Conservation (phyloP, 1,140 invertebrate species). For the Ips typographus region DNA sequence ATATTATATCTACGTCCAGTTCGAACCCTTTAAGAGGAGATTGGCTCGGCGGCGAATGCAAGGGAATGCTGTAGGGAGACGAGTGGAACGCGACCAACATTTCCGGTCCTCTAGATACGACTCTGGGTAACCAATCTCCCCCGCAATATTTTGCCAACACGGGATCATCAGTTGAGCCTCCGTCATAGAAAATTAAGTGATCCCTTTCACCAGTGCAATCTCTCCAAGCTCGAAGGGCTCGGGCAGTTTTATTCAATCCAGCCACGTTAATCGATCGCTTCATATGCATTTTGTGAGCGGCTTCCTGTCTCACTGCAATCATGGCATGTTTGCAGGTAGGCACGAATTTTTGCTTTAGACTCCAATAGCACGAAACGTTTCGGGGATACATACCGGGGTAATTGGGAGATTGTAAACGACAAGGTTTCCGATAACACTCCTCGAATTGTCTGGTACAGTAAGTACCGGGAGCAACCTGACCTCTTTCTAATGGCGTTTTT, state of each 20-base stretch:
- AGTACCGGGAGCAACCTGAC: conserved; percentile 78
- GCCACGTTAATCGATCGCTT: conserved; percentile 64
- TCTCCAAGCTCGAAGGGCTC: conserved; percentile 73
- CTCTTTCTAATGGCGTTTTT: conserved; percentile 71
- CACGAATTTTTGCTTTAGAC: conserved; percentile 76
- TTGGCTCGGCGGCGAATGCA: conserved; percentile 57
- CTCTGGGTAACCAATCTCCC: conserved; percentile 74
- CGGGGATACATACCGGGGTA: conserved; percentile 89
- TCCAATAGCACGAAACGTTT: conserved; percentile 83
- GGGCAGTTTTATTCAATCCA: conserved; percentile 67
- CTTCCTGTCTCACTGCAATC: conserved; percentile 76
- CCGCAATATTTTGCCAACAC: conserved; percentile 85
- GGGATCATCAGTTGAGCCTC: conserved; percentile 74
- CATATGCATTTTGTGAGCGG: conserved; percentile 70
- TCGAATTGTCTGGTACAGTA: conserved; percentile 87
- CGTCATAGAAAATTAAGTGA: conserved; percentile 84
- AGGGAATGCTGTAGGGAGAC: conserved; percentile 71
- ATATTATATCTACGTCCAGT: conserved; percentile 82
- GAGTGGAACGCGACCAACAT: conserved; percentile 87
- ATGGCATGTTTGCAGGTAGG: conserved; percentile 86
- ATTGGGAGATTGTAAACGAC: conserved; percentile 82
- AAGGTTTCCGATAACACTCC: conserved; percentile 81
- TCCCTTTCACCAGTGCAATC: conserved; percentile 81
- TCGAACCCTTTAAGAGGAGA: conserved; percentile 75
- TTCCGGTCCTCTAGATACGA: conserved; percentile 70